Evolutionary conservation across 1,140 invertebrate genomes (phyloP), one percentile per base, ranked within the genome.

Genomic region (Lepidotrigona ventralis): DNA sequence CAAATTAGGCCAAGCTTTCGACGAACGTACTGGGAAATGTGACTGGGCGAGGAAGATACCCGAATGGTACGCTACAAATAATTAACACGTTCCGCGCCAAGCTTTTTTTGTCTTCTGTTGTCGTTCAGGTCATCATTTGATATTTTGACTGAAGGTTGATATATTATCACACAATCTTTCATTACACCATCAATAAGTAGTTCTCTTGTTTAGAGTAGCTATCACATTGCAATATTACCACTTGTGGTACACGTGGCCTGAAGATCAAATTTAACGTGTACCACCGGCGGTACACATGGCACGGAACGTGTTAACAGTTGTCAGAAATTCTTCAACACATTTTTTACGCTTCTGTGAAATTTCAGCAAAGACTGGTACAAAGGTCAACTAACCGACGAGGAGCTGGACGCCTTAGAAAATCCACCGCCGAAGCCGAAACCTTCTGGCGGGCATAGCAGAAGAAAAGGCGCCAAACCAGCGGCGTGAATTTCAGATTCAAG

Each of bases 41-140:
- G 97, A 98, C 78, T 98, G 97, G 96, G 97, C 98, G 0, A 96
- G 97, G 89, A 98, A 97, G 90, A 97, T 99, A 78, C 97, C 98
- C 1, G 98, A 98, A 95, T 99, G 98, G 98, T 98, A 74, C 33
- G n/a, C 56, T 46, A 14, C 21, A 11, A 72, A 39, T 2, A 19
- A n/a, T n/a, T n/a, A n/a, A n/a, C n/a, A n/a, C n/a, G n/a, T n/a
- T n/a, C n/a, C n/a, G n/a, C n/a, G n/a, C n/a, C n/a, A n/a, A n/a
- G n/a, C n/a, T n/a, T n/a, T n/a, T n/a, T n/a, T n/a, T n/a, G n/a
- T n/a, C n/a, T n/a, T n/a, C n/a, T n/a, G n/a, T n/a, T n/a, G n/a
- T n/a, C n/a, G n/a, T n/a, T n/a, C n/a, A n/a, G n/a, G n/a, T n/a
- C n/a, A n/a, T n/a, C n/a, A n/a, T n/a, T n/a, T n/a, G n/a, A n/a